Percentiles rank a stretch among this genome's conserved stretches.
phyloP scores from a whole-genome alignment of 2,797 vertebrate genomes.

The Epinephelus awoara region DNA sequence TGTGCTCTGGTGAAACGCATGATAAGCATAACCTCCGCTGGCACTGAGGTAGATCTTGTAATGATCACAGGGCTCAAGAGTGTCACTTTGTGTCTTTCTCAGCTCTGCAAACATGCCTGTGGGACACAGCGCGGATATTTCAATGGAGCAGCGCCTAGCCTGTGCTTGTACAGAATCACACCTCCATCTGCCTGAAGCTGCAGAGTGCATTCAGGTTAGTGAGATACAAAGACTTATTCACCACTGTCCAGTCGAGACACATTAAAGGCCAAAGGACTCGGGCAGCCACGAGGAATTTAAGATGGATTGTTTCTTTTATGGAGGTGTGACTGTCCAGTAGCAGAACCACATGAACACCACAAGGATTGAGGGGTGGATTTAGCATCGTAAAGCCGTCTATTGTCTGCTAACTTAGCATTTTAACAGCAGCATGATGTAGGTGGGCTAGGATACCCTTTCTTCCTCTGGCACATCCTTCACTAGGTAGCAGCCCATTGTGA shows the following conservation, averaged over 20 bases:
- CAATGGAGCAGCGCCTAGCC: constrained; percentile 23
- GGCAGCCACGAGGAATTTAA: constrained; percentile 26
- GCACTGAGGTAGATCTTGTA: constrained; percentile 54
- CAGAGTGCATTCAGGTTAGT: constrained; percentile 9
- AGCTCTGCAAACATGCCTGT: constrained; percentile 53
- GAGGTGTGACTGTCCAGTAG: constrained; percentile 44
- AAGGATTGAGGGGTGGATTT: constrained; percentile 54
- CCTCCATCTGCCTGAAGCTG: constrained; percentile 54
- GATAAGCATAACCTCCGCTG: constrained; percentile 52
- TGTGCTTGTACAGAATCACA: constrained; percentile 51
- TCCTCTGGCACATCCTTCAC: constrained; percentile 63
- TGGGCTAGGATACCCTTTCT: constrained; percentile 56
- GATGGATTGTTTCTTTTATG: constrained; percentile 43
- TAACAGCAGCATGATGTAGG: constrained; percentile 61
- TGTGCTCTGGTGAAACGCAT: constrained; percentile 33
- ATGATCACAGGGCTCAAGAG: constrained; percentile 53
- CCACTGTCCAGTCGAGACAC: constrained; percentile 19
- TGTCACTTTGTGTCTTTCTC: constrained; percentile 60
- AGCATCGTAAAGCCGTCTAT: constrained; percentile 54
- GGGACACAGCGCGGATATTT: constrained; percentile 51
- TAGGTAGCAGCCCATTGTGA: constrained; percentile 67
- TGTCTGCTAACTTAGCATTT: constrained; percentile 68
- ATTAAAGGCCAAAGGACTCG: constrained; percentile 33
- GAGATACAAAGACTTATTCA: constrained; percentile 27
- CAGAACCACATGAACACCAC: constrained; percentile 31